phyloP scores from a whole-genome alignment of 2,888 invertebrate species.

The Standfussiana lucernea region DNA sequence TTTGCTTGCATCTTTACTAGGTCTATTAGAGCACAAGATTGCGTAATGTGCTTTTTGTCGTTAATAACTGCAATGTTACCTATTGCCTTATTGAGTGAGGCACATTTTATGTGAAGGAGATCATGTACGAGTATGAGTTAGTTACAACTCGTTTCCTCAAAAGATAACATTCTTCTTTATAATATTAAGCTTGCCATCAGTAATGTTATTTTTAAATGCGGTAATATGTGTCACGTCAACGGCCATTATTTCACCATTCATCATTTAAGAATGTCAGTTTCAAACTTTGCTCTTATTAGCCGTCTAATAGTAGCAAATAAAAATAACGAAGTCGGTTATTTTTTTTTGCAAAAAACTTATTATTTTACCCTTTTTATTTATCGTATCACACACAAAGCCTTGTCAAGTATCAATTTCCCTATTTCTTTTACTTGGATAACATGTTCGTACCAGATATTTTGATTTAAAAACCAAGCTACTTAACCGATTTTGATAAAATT shows the following conservation, averaged over 20 bases:
- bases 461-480: no score
- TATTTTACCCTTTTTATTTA: no score
- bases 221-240: background rate
- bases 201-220: background rate
- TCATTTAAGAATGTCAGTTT: background rate
- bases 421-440: no score
- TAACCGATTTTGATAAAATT: no score
- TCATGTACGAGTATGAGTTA: background rate
- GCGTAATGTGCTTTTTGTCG: background rate
- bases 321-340: no score
- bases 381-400: no score
- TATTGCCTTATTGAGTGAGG: background rate
- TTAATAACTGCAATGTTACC: background rate
- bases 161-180: background rate
- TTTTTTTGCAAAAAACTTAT: no score
- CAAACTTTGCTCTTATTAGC: background rate
- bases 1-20: conserved; percentile 24
- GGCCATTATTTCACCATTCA: background rate
- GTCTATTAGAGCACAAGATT: background rate
- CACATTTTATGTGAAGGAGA: background rate
- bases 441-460: no score
- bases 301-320: background rate
- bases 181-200: background rate
- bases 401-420: no score
- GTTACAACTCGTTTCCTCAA: background rate